Evolutionary conservation across 2,797 vertebrate species (phyloP), one percentile per base, ranked within the genome.

Genomic region (Meda fulgida): DNA sequence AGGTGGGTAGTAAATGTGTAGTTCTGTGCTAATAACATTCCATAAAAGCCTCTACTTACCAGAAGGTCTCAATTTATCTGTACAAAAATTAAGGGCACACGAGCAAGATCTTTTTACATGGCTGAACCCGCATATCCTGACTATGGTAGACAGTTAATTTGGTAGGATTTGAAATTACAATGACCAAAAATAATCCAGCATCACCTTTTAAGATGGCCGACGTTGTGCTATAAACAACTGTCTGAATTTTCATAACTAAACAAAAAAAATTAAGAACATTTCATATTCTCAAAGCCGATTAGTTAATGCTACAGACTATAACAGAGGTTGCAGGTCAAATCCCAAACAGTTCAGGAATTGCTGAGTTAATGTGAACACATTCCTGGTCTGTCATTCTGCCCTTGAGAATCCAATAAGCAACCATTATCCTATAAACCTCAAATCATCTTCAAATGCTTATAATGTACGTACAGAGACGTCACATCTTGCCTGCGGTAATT

Each of bases 111-210:
- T 69, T 34, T 40, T 76, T 23, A 40, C 63, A 55, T 69, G 73
- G 73, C 46, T 78, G 78, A 78, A 84, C 51, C 83, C 21, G 65
- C 73, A 78, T 84, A 43, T 29, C 34, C 63, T 78, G 82, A 65
- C 69, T 63, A 34, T 48, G 5, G 80, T 38, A 82, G 80, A 84
- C 36, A 60, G 23, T 14, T 29, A 2, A 38, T 84, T 84, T 79
- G 76, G 76, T 84, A 51, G 29, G 29, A 34, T 46, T 21, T 63
- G 5, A 78, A 78, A 55, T 43, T 19, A 70, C 7, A n/a, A 40
- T 43, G 66, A 71, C 51, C 73, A 78, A 31, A 70, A 69, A 55
- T 40, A 21, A 67, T 66, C 31, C 72, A 77, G 72, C 60, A 53
- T 70, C 48, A 31, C 29, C 29, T 38, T 83, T 14, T 38, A 72